Evolutionary conservation across 2,797 vertebrate genomes (phyloP), one percentile per base, ranked within the genome.

Genomic region (Spea hammondii): DNA sequence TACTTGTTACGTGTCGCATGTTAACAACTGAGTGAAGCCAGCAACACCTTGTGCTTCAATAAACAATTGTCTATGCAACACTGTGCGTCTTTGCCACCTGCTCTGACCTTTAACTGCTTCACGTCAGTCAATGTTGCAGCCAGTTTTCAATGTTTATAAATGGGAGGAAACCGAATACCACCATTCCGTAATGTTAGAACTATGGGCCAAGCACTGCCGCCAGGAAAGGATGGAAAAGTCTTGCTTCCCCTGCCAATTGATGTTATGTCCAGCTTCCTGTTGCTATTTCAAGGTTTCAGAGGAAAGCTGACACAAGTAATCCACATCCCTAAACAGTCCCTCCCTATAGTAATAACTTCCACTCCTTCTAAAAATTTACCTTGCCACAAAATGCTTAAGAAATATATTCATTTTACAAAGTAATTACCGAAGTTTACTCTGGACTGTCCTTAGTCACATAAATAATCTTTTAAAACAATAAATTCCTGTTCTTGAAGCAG

Each of bases 141-240:
- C 60, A n/a, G 57, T 3, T 32, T 74, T 69, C 57, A 17, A 55
- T 65, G 54, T 51, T 49, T 65, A 72, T 50, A 70, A 49, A 68
- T 44, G 65, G 50, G 32, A 72, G 64, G 32, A 76, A 71, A 67
- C 76, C 51, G 57, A 55, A 60, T 72, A 46, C 5, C 55, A 11
- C 44, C 55, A 17, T 62, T 60, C 45, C 45, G 55, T 72, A 72
- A 72, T 47, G 54, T 47, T 70, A 9, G 10, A 70, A 55, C 51
- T 68, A 80, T n/a, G 49, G 73, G 8, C 53, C 68, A 67, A 71
- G 9, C 10, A 17, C 53, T 53, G 73, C 62, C 79, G 79, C 79
- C 79, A 80, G 79, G 79, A 80, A 70, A 76, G 68, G 54, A 65
- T 11, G 47, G 10, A 71, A 65, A 70, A 62, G n/a, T 10, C 13